Evolutionary conservation across 1,140 invertebrate species (phyloP), one percentile per base, ranked within the genome.

Genomic region (Camponotus pennsylvanicus): DNA sequence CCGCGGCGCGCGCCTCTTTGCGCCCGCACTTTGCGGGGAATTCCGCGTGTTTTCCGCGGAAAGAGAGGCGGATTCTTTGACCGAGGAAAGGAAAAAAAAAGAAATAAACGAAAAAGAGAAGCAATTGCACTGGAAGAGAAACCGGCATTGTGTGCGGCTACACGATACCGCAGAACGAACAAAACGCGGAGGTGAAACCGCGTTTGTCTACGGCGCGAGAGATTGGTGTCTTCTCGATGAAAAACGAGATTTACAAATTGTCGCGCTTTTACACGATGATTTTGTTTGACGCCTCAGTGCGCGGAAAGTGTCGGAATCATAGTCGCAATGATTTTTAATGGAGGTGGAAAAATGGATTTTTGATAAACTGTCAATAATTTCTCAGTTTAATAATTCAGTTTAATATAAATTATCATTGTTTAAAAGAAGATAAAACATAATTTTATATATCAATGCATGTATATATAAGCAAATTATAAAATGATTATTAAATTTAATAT

Each of bases 21-120:
- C 69, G 75, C 77, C 86, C 79, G 88, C 89, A 90, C 89, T 90
- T 90, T 67, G 86, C 78, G 76, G 85, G 69, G 89, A 90, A 90
- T 90, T 85, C 89, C 78, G 88, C 89, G 77, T 86, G 82, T 83
- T 90, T 77, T 78, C 42, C 79, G 77, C 90, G 83, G 55, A 90
- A 88, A 88, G 78, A 88, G 78, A 75, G 89, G 83, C 55, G 89
- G 79, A 85, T 90, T 88, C 69, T 85, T 85, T 34, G 52, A 21
- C 49, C 57, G 55, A 66, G 40, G 18, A 52, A 55, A 57, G 34
- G 55, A 52, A 52, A 42, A 57, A 63, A 77, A 63, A 57, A 52
- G 4, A 52, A 52, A 64, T 11, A 34, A 9, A 64, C 67, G 49
- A 71, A 67, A 73, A 45, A 42, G 55, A 82, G 40, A 80, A 55